Evolutionary conservation across 2,888 invertebrate genomes (phyloP).

Genomic region (Cotesia congregata): DNA sequence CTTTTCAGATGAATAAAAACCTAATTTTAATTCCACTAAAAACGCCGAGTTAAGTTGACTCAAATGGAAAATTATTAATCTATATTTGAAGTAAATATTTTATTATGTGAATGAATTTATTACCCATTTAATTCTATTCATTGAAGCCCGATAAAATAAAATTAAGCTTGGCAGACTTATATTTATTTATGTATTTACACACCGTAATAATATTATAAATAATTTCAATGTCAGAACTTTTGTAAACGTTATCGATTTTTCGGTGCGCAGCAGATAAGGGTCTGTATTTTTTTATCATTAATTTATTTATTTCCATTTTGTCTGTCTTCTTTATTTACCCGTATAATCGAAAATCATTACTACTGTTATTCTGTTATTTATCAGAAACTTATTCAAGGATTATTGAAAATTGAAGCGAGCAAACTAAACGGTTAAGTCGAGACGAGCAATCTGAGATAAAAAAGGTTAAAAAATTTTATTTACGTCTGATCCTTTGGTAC

Average conservation of each 20-base stretch:
- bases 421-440: neutral
- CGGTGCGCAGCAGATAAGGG: too few species aligned
- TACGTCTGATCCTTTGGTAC: neutral
- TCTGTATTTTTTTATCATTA: too few species aligned
- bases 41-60: neutral
- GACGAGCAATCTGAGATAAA: too few species aligned
- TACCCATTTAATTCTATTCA: neutral
- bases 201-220: neutral
- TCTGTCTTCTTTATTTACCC: neutral
- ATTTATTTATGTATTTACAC: neutral
- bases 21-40: neutral
- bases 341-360: neutral
- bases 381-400: neutral
- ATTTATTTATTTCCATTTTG: too few species aligned
- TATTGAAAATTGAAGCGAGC: neutral
- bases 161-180: neutral
- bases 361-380: neutral
- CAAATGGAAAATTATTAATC: neutral
- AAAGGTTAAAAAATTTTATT: neutral
- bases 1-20: neutral
- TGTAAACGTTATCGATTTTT: neutral
- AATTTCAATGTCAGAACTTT: neutral
- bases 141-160: neutral
- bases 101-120: neutral
- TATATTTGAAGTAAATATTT: neutral